These are phyloP conservation scores for Drosophila truncata DNA, from an alignment of 1,140 invertebrate species.

Conservation along the genomic window DNA sequence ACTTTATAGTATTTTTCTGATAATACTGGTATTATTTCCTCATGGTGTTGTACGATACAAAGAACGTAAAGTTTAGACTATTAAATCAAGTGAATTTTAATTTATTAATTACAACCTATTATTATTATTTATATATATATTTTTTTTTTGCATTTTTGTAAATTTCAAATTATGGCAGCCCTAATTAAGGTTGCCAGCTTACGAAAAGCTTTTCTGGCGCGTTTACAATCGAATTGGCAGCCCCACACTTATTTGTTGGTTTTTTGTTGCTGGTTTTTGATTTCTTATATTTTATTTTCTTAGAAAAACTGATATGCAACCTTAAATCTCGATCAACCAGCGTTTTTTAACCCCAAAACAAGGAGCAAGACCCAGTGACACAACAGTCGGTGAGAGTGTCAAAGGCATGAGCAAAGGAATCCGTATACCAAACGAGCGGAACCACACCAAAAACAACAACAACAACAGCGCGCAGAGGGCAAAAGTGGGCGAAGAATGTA, in stretches of 20 bases:
- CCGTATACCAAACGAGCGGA: neutral
- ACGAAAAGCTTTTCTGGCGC: neutral
- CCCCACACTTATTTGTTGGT: constrained; percentile 53
- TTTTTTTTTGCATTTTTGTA: neutral
- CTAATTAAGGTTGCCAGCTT: constrained; percentile 14
- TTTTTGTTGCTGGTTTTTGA: constrained; percentile 67
- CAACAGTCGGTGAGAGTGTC: neutral
- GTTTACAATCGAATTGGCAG: constrained; percentile 47
- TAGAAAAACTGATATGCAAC: constrained; percentile 33
- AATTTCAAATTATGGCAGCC: constrained; percentile 2
- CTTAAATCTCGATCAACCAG: constrained; percentile 11
- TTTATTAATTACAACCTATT: neutral
- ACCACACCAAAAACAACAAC: constrained; percentile 7
- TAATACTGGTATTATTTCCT: neutral
- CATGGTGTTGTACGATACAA: neutral
- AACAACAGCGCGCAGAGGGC: constrained; percentile 1
- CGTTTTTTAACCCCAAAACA: neutral
- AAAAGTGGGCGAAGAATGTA: constrained; percentile 22
- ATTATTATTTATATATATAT: no score
- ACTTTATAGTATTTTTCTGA: neutral
- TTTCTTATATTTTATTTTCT: constrained; percentile 65
- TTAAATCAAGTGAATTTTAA: neutral
- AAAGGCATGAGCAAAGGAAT: constrained; percentile 21
- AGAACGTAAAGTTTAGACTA: neutral
- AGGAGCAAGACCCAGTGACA: neutral